Evolutionary conservation across 2,797 vertebrate species (phyloP).

Genomic region (Rhynchonycteris naso): DNA sequence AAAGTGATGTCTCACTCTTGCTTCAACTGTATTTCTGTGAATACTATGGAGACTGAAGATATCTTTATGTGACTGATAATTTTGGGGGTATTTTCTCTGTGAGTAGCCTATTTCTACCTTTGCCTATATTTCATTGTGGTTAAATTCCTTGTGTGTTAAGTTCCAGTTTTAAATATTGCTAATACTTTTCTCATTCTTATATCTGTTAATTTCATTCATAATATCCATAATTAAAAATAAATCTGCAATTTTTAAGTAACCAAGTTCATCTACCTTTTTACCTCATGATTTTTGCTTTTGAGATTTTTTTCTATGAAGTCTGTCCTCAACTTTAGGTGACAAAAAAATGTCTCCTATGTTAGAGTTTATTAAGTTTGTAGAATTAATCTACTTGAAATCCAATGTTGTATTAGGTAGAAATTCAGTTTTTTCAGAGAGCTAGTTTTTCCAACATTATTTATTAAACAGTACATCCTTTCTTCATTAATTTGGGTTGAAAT

Average conservation of each 20-base stretch:
- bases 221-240: background rate
- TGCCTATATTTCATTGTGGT: background rate
- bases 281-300: background rate
- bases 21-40: background rate
- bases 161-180: background rate
- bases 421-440: background rate
- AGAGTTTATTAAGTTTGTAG: background rate
- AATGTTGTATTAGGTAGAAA: background rate
- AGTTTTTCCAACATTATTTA: slow-evolving; percentile 8
- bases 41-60: background rate
- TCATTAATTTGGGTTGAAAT: background rate
- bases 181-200: background rate
- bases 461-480: background rate
- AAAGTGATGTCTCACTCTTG: background rate
- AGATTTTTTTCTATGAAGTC: background rate
- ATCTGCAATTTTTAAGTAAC: background rate
- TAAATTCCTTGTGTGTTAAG: background rate
- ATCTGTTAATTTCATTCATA: background rate
- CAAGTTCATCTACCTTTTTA: background rate
- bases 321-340: background rate
- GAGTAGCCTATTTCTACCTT: background rate
- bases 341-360: background rate
- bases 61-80: background rate
- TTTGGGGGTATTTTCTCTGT: background rate
- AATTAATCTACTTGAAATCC: background rate